A percentile compares a stretch with the other conserved stretches of the same genome.
Conservation (phyloP, 2,113 vertebrate genomes). For the Upupa epops region DNA sequence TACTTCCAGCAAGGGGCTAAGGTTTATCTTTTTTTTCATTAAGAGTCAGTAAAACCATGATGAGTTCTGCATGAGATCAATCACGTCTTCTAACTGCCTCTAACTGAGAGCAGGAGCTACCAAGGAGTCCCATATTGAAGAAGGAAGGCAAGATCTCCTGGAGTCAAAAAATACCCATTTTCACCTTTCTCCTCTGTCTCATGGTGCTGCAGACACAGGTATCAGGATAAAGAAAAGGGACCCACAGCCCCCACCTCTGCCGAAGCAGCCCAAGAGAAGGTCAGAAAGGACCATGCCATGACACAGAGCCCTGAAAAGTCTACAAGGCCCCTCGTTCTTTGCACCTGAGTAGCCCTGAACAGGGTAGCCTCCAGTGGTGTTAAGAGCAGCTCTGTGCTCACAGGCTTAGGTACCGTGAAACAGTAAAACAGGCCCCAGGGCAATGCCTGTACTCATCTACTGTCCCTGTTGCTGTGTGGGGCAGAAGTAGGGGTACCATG, state of each 20-base stretch:
- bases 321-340: not conserved
- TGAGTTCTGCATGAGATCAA: not conserved
- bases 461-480: not conserved
- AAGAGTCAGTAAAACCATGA: rapidly evolving
- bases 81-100: not conserved
- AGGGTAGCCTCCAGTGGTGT: not conserved
- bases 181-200: not conserved
- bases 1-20: not conserved
- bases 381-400: not conserved
- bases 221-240: not conserved
- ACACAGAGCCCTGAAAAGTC: rapidly evolving
- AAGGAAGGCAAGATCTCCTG: not conserved
- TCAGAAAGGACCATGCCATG: not conserved
- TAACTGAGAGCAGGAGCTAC: not conserved
- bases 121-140: not conserved
- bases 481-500: not conserved
- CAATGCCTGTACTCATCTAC: rapidly evolving
- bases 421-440: too few relatives aligned
- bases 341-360: rapidly evolving
- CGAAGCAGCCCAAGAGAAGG: not conserved
- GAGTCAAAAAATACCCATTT: not conserved
- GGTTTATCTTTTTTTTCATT: not conserved
- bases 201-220: rapidly evolving
- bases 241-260: not conserved
- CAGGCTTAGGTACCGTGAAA: rapidly evolving